Base-by-base conservation (phyloP, 2,797 vertebrate species). In the Rhinella marina region DNA sequence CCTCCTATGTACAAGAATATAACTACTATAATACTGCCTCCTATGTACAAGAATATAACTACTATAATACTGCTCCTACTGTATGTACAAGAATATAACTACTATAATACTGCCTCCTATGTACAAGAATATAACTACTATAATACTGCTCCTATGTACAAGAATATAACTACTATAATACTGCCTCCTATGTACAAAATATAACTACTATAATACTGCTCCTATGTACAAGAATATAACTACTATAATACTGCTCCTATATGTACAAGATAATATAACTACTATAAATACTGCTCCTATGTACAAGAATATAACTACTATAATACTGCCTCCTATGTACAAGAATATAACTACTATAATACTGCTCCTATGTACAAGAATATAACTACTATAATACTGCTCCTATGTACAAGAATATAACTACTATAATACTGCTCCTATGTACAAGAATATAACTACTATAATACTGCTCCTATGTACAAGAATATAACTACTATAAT, bases 131-230 rank as follows among this genome's bases (percentile, higher is more conserved):
- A 66, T 66, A 66, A 66, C 64, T 27, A 14, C 23, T 66, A 11
- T 14, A n/a, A n/a, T n/a, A n/a, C n/a, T n/a, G n/a, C n/a, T n/a
- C n/a, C n/a, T 66, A 66, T 25, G 6, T 68, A 29, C 66, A 27
- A 29, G 27, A 68, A 68, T 16, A 68, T 29, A 68, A 68, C 66
- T 68, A 68, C 66, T 32, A 17, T 70, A 32, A 32, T 70, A 70
- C 70, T 72, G 70, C 62, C 9, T 57, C 21, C 61, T 61, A 57
- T 13, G 56, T 1, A 57, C 56, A 57, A 21, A 70, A 70, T 75
- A 50, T 50, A 75, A 75, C 72, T 75, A n/a, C 32, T 50, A 75
- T 50, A 50, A 73, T 48, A 73, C 70, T 73, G 32, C 32, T 23
- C 17, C 41, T n/a, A 50, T 75, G 12, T 50, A 75, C 72, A 75